Conservation (phyloP, 1,140 invertebrate species). For the Samia ricini region DNA sequence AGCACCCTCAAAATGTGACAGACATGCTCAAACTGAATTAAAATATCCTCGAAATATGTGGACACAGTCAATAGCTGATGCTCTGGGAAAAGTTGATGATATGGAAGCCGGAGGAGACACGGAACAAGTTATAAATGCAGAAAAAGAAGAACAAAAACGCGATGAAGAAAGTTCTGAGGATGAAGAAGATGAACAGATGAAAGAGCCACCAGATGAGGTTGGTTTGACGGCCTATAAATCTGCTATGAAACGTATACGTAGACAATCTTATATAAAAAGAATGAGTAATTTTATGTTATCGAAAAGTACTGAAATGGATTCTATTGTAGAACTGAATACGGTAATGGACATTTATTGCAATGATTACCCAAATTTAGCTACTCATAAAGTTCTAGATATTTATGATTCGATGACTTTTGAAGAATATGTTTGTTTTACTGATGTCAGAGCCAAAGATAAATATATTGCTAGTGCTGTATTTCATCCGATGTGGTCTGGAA, state of each 20-base stretch:
- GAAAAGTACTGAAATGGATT: conserved; percentile 46
- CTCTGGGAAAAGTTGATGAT: conserved; percentile 60
- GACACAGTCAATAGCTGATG: conserved; percentile 79
- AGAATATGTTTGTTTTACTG: conserved; percentile 81
- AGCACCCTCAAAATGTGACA: conserved; percentile 57
- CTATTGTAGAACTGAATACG: conserved; percentile 77
- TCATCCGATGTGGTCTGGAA: conserved; percentile 83
- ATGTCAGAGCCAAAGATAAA: conserved; percentile 79
- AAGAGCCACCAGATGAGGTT: conserved; percentile 44
- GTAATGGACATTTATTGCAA: conserved; percentile 82
- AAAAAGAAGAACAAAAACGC: conserved; percentile 13
- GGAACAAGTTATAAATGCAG: conserved; percentile 16
- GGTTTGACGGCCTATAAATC: conserved; percentile 45
- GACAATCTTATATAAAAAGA: conserved; percentile 61
- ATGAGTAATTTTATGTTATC: conserved; percentile 47
- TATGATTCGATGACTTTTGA: conserved; percentile 71
- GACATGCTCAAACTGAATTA: conserved; percentile 81
- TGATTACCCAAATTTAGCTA: conserved; percentile 79
- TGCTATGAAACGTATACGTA: conserved; percentile 51
- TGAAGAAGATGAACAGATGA: conserved; percentile 39
- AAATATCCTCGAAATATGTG: conserved; percentile 82
- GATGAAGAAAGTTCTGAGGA: conserved; percentile 40
- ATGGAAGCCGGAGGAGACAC: conserved; percentile 45
- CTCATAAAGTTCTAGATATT: conserved; percentile 53
- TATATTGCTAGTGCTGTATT: conserved; percentile 82